Percentiles rank a stretch among this genome's conserved stretches.
Conservation (phyloP, 2,113 vertebrate species). For the Corythornis madagascariensis region DNA sequence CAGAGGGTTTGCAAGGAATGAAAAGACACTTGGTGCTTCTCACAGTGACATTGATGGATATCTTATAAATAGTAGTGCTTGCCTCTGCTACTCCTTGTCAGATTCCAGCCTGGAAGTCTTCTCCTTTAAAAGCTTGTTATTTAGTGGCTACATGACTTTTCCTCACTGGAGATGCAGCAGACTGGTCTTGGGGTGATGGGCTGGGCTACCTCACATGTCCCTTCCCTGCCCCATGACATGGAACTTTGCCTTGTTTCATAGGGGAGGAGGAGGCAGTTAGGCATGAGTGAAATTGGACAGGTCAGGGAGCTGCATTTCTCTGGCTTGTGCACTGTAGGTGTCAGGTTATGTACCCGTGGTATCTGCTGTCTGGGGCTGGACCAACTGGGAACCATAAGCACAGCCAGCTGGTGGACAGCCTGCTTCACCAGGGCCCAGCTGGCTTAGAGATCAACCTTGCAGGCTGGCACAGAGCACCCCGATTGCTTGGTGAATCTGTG, state of each 20-base stretch:
- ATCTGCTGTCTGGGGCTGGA: neutral
- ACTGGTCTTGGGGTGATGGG: neutral
- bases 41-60: neutral
- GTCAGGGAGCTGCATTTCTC: neutral
- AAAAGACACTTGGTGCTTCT: neutral
- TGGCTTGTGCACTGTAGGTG: neutral
- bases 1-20: neutral
- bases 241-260: neutral
- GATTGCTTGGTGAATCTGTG: neutral
- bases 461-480: neutral
- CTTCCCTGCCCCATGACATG: accelerated
- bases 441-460: neutral
- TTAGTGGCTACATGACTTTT: neutral
- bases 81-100: neutral
- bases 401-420: neutral
- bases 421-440: accelerated
- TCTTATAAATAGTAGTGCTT: neutral
- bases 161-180: neutral
- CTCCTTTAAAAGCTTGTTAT: neutral
- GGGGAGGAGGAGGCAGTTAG: neutral
- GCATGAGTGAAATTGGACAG: neutral
- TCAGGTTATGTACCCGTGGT: neutral
- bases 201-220: neutral
- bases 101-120: neutral
- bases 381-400: neutral